Evolutionary conservation across 2,797 vertebrate genomes (phyloP), one percentile per base, ranked within the genome.

Genomic region (Rhinophrynus dorsalis): DNA sequence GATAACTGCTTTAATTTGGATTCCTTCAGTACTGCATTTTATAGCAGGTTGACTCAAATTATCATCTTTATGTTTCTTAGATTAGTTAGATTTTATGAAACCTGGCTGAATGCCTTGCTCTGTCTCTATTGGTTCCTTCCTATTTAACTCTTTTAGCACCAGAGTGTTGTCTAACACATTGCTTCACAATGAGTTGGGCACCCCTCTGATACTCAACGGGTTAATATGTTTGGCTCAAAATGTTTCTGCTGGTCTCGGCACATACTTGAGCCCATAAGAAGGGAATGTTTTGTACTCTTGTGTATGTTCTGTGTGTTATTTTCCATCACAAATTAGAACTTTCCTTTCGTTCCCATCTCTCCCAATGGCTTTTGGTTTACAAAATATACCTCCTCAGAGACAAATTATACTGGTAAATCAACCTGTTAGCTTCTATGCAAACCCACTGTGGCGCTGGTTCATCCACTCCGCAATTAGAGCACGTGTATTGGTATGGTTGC

Each of bases 321-420:
- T 62, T 62, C 57, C 67, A 62, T 62, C 47, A 47, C 67, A 61
- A 1, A 24, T 15, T 18, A 32, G 24, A 33, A 54, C 38, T 69
- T 45, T 17, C 3, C 55, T 68, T 29, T 37, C 33, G 37, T 6
- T 61, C 45, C 37, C 11, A 6, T 35, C 17, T 54, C 29, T 55
- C 57, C 37, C 21, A 17, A 10, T 35, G 48, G 47, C 6, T 24
- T 62, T 26, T 54, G n/a, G 48, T 55, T 61, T 54, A 17, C 20
- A 44, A 44, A 69, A 12, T 35, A 12, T 33, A n/a, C 8, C 13
- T 69, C 67, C 57, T 32, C 20, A 2, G 45, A 33, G 67, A 60
- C 35, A 2, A 18, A 68, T 21, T 38, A 50, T 18, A 20, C 24
- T 21, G 30, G 6, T 6, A 17, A 12, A 26, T 54, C 27, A n/a